phyloP scores from a whole-genome alignment of 2,113 vertebrate species.

The Zootoca vivipara region DNA sequence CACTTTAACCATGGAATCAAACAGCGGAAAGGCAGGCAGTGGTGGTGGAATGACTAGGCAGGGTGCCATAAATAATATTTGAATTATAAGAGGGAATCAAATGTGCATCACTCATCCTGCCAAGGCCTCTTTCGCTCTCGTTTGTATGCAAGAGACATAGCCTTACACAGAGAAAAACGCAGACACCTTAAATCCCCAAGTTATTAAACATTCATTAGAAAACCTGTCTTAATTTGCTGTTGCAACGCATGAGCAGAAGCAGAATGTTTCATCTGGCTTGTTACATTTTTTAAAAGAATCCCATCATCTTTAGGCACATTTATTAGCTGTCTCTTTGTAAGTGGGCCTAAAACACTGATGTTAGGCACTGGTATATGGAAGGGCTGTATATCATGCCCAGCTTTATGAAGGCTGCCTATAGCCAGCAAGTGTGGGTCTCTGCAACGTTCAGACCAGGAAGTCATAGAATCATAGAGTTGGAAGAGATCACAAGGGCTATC shows the following conservation, averaged over 20 bases:
- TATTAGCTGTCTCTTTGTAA: slow-evolving; percentile 65
- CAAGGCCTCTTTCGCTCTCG: slow-evolving; percentile 80
- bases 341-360: slow-evolving; percentile 62
- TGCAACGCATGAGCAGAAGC: slow-evolving; percentile 84
- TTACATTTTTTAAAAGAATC: slow-evolving; percentile 69
- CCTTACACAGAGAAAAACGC: slow-evolving; percentile 79
- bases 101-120: slow-evolving; percentile 79
- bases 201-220: slow-evolving; percentile 87
- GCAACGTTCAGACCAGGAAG: not conserved
- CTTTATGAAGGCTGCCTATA: not conserved
- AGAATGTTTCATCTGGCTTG: slow-evolving; percentile 81
- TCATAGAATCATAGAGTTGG: too few relatives aligned
- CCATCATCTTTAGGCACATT: slow-evolving; percentile 67
- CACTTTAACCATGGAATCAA: slow-evolving; percentile 84
- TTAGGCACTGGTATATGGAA: slow-evolving; percentile 57
- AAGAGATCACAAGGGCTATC: too few relatives aligned
- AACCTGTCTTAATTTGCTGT: slow-evolving; percentile 81
- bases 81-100: slow-evolving; percentile 77
- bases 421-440: not conserved
- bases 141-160: slow-evolving; percentile 86
- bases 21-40: slow-evolving; percentile 41
- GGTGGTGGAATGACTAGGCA: slow-evolving; percentile 84
- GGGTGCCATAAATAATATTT: slow-evolving; percentile 83
- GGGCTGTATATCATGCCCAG: slow-evolving; percentile 63
- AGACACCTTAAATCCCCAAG: slow-evolving; percentile 80